Base-by-base conservation (phyloP, 1,140 invertebrate genomes). In the Meloidogyne chitwoodi region DNA sequence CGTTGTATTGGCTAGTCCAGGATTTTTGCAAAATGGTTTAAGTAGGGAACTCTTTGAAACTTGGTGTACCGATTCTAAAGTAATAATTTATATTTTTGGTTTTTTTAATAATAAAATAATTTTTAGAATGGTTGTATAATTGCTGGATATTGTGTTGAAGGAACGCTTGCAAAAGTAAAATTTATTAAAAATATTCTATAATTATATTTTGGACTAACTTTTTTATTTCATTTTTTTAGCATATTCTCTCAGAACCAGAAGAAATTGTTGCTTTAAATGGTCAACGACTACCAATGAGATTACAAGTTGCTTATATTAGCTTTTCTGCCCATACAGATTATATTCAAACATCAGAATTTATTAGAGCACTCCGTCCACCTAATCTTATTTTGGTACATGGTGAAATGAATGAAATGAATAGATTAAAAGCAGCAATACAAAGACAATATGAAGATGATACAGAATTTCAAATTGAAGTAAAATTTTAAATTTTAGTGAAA, bases 311-410 rank as follows among this genome's bases (percentile, higher is more conserved):
- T 88, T 99, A 99, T 86, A 99, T 99, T 82, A 98, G 95, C 0
- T 99, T 99, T 88, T 98, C 96, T 0, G 97, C 97, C 1, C 97
- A 99, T 86, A 98, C 96, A 0, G 97, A 99, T 88, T 99, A 98
- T 88, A 93, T 96, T 86, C 96, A 99, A 89, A 99, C 96, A 0
- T 95, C 93, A 27, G 95, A 98, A 89, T 99, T 99, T 85, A 93
- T 99, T 77, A 90, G 94, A 38, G 91, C 92, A 48, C 88, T 99
- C 19, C 95, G 94, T 87, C 96, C 97, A 22, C 92, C 94, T 0
- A 95, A 99, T 89, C 93, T 99, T 66, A 91, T 97, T 16, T 89
- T 99, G 26, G 96, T 99, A 0, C 96, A 99, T 88, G 96, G 96
- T 0, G 97, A 99, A 88, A 93, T 95, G 87, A 99, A 98, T 88